Conservation (phyloP, 1,140 invertebrate species). For the Drosophila kurseongensis region DNA sequence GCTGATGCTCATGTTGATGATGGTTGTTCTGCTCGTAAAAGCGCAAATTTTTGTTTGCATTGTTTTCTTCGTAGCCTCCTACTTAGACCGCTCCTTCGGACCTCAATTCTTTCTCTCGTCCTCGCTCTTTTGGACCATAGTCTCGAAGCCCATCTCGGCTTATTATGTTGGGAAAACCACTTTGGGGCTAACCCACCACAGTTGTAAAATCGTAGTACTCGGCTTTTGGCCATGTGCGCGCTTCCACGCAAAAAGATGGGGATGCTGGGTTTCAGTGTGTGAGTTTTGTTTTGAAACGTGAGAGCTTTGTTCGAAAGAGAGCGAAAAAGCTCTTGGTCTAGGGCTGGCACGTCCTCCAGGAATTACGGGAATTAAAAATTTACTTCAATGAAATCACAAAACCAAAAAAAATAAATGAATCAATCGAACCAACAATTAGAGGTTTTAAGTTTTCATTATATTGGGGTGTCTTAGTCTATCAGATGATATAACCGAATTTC, state of each 20-base stretch:
- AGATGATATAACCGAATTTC: no score
- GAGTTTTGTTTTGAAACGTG: conserved; percentile 69
- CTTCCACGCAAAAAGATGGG: conserved; percentile 14
- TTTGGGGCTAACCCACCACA: conserved; percentile 64
- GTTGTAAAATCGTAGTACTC: conserved; percentile 71
- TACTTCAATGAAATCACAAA: no score
- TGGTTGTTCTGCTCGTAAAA: conserved; percentile 65
- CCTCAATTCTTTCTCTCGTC: not conserved
- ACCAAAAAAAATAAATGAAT: no score
- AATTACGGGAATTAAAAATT: no score
- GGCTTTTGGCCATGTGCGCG: conserved; percentile 63
- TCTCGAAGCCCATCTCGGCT: conserved; percentile 18
- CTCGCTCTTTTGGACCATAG: conserved; percentile 26
- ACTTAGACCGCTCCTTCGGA: conserved; percentile 3
- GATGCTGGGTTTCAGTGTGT: conserved; percentile 24
- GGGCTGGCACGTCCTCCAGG: conserved; percentile 40
- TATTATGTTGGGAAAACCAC: conserved; percentile 13
- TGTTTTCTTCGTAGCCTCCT: conserved; percentile 58
- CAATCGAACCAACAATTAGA: no score
- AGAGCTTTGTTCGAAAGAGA: conserved; percentile 47
- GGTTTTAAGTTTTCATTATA: no score
- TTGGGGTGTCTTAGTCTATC: no score
- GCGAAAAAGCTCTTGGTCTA: conserved; percentile 33
- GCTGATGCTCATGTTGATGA: conserved; percentile 58
- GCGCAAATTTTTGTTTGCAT: conserved; percentile 80